Evolutionary conservation across 1,140 invertebrate genomes (phyloP), one percentile per base, ranked within the genome.

Genomic region (Caerostris extrusa): DNA sequence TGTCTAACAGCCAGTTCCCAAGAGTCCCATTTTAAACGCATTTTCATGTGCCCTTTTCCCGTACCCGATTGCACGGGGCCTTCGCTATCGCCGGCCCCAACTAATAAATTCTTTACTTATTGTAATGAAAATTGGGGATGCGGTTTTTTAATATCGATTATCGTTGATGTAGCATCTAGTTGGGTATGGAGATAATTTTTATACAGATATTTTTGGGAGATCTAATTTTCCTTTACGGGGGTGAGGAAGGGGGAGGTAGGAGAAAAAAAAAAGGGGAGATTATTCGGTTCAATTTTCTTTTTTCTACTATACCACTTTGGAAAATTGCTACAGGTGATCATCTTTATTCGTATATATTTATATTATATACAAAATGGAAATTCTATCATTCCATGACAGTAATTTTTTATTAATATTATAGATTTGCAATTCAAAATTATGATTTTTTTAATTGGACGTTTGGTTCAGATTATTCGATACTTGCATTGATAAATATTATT

Each of bases 81-180:
- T 77, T 77, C 34, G 8, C 67, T 56, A 19, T 57, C 88, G 56
- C 56, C 90, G 14, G 50, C 82, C 82, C 50, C 57, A 50, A 61
- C 82, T 92, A 92, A 92, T 92, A 83, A 82, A 85, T 92, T 85
- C 61, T 64, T 92, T 92, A 92, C 90, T 92, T 92, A 85, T 85
- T 64, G 12, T 92, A 92, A 92, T 92, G 90, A 86, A 92, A 92
- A 85, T 92, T 64, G 60, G 57, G 56, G 67, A 50, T 34, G 69
- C 69, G 19, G 5, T 92, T 92, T 92, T 92, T 85, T 34, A 83
- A 92, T 64, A 92, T 92, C 90, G 90, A 85, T 92, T 60, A 17
- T 7, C 57, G 56, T 55, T 85, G 53, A 57, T 85, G n/a, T 85
- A 34, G 71, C 17, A n/a, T 34, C 71, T 50, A 6, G 71, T 34